These are phyloP conservation scores for Leptonema lineaticorne DNA, from an alignment of 1,140 invertebrate genomes.

Conservation along the genomic window DNA sequence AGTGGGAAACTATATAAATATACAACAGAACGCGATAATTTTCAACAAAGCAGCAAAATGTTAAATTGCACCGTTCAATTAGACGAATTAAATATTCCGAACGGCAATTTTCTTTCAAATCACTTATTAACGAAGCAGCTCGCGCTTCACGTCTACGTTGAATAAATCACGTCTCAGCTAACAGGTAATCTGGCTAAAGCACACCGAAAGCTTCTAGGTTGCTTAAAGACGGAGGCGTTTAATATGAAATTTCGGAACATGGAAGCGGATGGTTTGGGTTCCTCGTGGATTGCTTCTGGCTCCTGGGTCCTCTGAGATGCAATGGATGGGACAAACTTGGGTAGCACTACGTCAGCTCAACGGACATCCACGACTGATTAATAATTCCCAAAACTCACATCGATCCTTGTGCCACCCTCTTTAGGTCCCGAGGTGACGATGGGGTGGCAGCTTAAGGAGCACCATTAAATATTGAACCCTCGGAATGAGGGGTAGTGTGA, in stretches of 20 bases:
- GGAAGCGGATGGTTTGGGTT: not conserved
- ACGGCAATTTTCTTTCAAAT: no score
- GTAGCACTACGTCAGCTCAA: constrained; percentile 13
- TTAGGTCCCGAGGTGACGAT: constrained; percentile 24
- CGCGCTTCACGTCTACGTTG: no score
- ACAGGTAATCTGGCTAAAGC: constrained; percentile 10
- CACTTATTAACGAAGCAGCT: no score
- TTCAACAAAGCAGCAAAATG: no score
- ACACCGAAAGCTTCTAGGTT: not conserved
- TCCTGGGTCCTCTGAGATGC: constrained; percentile 19
- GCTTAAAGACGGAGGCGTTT: not conserved
- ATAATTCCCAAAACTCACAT: constrained; percentile 30
- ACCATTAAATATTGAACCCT: constrained; percentile 23
- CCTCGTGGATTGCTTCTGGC: not conserved
- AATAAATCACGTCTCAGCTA: constrained; percentile 9
- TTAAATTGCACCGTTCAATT: no score
- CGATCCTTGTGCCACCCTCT: constrained; percentile 15
- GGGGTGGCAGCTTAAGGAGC: constrained; percentile 22
- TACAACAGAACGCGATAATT: no score
- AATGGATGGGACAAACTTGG: not conserved
- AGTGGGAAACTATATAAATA: no score
- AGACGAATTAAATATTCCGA: no score
- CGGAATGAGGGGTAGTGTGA: not conserved
- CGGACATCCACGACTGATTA: constrained; percentile 21
- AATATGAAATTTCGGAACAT: constrained; percentile 3